These are phyloP conservation scores for Desoria tigrina DNA, from an alignment of 2,888 invertebrate genomes.

Conservation along the genomic window DNA sequence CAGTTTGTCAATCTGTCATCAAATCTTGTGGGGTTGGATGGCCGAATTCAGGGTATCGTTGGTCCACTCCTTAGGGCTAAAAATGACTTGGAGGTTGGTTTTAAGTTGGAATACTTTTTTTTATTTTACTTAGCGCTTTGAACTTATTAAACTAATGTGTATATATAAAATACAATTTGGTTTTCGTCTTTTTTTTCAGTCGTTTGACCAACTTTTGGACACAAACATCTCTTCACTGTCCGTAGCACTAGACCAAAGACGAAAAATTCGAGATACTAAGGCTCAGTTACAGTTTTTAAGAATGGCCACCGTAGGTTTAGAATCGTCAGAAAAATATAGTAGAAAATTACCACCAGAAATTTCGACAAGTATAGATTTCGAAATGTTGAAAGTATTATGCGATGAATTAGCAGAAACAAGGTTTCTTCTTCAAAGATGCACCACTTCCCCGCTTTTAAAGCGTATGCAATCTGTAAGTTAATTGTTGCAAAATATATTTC, in stretches of 20 bases:
- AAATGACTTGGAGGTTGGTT: constrained; percentile 75
- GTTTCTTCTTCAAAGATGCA: constrained; percentile 40
- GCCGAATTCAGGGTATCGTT: constrained; percentile 78
- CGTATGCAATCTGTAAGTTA: constrained; percentile 24
- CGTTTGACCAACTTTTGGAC: constrained; percentile 35
- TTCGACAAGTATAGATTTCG: constrained; percentile 36
- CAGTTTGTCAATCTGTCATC: constrained; percentile 96
- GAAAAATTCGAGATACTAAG: constrained; percentile 36
- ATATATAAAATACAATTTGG: too few relatives aligned
- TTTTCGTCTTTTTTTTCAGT: constrained; percentile 28
- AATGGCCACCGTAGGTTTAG: constrained; percentile 39
- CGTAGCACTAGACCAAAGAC: constrained; percentile 38
- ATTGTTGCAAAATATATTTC: too few relatives aligned
- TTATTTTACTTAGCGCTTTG: background rate
- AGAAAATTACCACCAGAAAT: constrained; percentile 39
- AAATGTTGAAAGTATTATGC: constrained; percentile 39
- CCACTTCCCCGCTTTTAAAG: constrained; percentile 28
- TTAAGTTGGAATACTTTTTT: constrained; percentile 8
- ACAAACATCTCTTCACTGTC: constrained; percentile 40
- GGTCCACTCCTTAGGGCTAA: constrained; percentile 77
- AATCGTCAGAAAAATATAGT: constrained; percentile 44
- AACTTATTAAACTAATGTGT: too few relatives aligned
- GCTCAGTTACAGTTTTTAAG: constrained; percentile 43
- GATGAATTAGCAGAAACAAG: constrained; percentile 49
- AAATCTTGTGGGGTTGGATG: constrained; percentile 88